Evolutionary conservation across 2,888 invertebrate species (phyloP).

Genomic region (Sipha maydis): DNA sequence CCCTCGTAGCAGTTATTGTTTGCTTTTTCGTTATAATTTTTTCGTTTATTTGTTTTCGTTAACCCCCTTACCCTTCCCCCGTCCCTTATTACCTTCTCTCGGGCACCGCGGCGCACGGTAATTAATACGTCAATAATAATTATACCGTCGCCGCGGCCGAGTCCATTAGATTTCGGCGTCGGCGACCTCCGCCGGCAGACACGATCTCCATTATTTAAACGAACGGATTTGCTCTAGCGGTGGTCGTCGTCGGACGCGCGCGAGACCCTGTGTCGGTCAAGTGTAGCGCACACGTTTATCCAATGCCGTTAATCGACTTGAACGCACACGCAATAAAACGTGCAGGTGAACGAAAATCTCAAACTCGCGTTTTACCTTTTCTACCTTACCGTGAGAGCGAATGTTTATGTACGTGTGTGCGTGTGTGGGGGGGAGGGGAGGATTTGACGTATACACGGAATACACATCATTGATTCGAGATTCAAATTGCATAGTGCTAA

Average conservation of each 20-base stretch:
- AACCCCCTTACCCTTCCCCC: no score
- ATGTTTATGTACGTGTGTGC: no score
- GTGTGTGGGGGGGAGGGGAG: no score
- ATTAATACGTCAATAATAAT: conserved; percentile 53
- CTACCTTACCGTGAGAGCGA: no score
- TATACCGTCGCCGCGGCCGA: not conserved
- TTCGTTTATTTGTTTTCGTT: not conserved
- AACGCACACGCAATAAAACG: no score
- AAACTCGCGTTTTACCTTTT: no score
- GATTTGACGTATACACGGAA: no score
- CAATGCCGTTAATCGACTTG: no score
- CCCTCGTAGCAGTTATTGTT: not conserved
- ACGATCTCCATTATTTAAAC: conserved; percentile 1
- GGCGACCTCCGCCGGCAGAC: not conserved
- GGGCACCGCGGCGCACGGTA: not conserved
- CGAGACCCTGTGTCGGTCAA: not conserved
- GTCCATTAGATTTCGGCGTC: conserved; percentile 20
- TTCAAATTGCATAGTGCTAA: no score
- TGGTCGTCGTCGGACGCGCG: not conserved
- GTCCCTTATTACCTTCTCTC: not conserved
- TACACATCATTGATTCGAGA: no score
- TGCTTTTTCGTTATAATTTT: not conserved
- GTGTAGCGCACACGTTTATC: no score
- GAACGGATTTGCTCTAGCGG: not conserved
- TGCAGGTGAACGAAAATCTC: no score